Base-by-base conservation (phyloP, 30 jellyfish, hydroid and myxozoan species). In the Pseudorhiza aurosa region DNA sequence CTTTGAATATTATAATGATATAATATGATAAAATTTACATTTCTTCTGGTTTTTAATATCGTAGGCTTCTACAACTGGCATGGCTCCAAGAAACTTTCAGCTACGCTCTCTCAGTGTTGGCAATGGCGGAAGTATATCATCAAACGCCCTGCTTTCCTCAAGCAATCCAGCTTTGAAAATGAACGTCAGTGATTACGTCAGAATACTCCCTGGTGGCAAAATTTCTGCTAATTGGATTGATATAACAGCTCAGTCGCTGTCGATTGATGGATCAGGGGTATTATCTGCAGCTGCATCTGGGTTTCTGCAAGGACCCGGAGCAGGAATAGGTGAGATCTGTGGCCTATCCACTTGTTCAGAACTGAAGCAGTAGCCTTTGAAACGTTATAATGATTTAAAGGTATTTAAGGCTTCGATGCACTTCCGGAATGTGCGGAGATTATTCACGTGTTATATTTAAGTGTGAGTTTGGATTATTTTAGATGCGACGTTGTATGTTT, bases 211-310 rank as follows among this genome's bases (percentile, higher is more conserved):
- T 12, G 92, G 92, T 2, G 92, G 92, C 24, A 81, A 65, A 32
- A 22, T 81, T 0, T 15, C 47, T 32, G 92, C 69, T 3, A 81
- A 53, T 15, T 68, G 92, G 84, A 35, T 81, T 26, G 71, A 55
- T n/a, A 35, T 81, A 27, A 6, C 44, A 1, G 35, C 92, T 8
- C 51, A 81, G 72, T 26, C 69, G 11, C 25, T 81, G 32, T 45
- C 85, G 15, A 50, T 81, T 37, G 92, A 81, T 57, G 92, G 92
- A 27, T 81, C 92, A 2, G 92, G 92, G 15, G 92, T 65, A 50
- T 47, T 81, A 7, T 30, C 92, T 33, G 58, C 85, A 1, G 77
- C 67, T 35, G 92, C 85, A 47, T 58, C 45, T 27, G 92, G 92
- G 29, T 37, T 56, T 19, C 26, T 64, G 25, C 31, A 18, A 25